Base-by-base conservation (phyloP, 2,113 vertebrate species). In the Scalopus aquaticus region DNA sequence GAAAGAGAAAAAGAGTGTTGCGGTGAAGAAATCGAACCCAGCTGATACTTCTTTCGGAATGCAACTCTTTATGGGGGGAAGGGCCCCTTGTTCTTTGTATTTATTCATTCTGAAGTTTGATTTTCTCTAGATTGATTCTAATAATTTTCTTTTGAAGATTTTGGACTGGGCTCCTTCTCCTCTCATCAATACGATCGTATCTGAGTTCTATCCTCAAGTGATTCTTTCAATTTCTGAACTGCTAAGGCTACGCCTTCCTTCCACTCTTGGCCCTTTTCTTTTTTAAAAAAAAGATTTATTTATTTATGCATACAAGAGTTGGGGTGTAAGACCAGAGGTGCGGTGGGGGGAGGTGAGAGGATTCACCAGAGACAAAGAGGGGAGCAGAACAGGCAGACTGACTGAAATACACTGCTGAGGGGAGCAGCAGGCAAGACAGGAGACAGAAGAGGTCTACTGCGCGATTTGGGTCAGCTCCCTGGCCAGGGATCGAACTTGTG, bases 201-300 rank as follows among this genome's bases (percentile, higher is more conserved):
- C 26, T 87, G 51, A 88, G 93, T 94, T 83, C 39, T 86, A 32
- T 54, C 42, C 58, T 95, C 22, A 51, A 92, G 17, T 28, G 51
- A 62, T 83, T 91, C 64, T 49, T 94, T 74, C 70, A 80, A 77
- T 88, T 94, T 93, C 81, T 84, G 26, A n/a, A 79, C 44, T 88
- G 73, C 42, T 88, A 35, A 64, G 64, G 32, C 22, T 62, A 88
- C 24, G 49, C 22, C 64, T 93, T 54, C 7, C 46, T 88, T 88
- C 11, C 46, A 81, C 26, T 95, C 46, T 91, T 58, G 16, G 24
- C n/a, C n/a, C n/a, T n/a, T n/a, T n/a, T n/a, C n/a, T n/a, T n/a
- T n/a, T n/a, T n/a, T n/a, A n/a, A n/a, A n/a, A n/a, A n/a, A n/a
- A n/a, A n/a, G n/a, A n/a, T n/a, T n/a, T n/a, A n/a, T n/a, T n/a